Percentiles rank a stretch among this genome's conserved stretches.
Evolutionary conservation across 2,113 vertebrate species (phyloP).

Genomic region (Potamarius usumacintae): DNA sequence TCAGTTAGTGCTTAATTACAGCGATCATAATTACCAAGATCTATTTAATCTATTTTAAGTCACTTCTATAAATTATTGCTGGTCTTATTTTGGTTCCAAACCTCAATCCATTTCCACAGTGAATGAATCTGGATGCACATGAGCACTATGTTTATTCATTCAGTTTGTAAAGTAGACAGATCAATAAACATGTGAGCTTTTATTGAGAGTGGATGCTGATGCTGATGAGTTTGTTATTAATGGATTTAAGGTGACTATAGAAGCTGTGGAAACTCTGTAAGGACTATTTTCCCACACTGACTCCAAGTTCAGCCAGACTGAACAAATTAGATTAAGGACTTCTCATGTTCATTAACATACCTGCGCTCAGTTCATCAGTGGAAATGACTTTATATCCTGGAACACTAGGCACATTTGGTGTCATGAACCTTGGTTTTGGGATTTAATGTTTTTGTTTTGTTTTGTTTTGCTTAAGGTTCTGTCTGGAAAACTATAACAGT

Average conservation of each 20-base stretch:
- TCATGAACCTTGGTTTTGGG: background rate
- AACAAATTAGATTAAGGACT: constrained; percentile 80
- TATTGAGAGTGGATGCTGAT: background rate
- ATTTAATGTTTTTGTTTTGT: background rate
- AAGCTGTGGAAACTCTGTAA: constrained; percentile 40
- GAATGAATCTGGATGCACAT: background rate
- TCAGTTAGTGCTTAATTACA: no score
- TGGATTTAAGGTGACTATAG: constrained; percentile 31
- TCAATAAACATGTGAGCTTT: background rate
- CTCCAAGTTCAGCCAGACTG: constrained; percentile 75
- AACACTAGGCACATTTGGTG: background rate
- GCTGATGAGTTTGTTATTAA: background rate
- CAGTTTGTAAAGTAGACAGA: background rate
- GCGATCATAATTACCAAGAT: no score
- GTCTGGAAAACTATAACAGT: background rate
- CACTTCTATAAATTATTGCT: no score
- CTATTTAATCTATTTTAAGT: no score
- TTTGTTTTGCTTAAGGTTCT: no score
- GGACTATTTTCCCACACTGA: constrained; percentile 75
- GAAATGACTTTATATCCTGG: background rate
- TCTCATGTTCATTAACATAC: constrained; percentile 66
- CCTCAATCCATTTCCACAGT: background rate
- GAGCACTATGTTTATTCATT: background rate
- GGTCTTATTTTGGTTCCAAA: no score
- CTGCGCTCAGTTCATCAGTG: constrained; percentile 53